Base-by-base conservation (phyloP, 2,888 invertebrate species). In the Ennomos fuscantarius region DNA sequence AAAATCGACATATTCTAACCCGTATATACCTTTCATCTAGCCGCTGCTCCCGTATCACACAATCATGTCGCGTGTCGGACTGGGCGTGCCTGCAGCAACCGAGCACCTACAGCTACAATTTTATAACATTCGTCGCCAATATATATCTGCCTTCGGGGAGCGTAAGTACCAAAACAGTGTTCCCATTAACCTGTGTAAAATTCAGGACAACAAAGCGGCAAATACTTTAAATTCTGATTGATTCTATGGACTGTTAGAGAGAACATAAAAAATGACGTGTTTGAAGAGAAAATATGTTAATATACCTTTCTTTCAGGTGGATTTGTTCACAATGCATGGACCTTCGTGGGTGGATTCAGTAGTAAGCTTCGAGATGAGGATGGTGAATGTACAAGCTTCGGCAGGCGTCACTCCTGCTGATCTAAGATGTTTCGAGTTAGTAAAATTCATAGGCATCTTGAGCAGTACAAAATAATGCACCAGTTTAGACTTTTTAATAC, bases 311-410 rank as follows among this genome's bases (percentile, higher is more conserved):
- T 40, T 51, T 0, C 69, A 92, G 92, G 92, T 92, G 62, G 96
- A 97, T 51, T 92, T 99, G 13, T 99, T 99, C 84, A 97, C 97
- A 33, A 96, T 99, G 94, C 94, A 96, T 61, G 98, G 98, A 0
- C 97, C 97, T 0, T 88, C 93, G 42, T 95, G 95, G 93, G 91
- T 93, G 10, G 94, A 95, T 49, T 95, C 97, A 3, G 92, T 93
- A 36, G 95, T 97, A 32, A 95, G 95, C 66, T 99, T 98, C 84
- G 94, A 95, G 66, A 93, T 98, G 84, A 94, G 95, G 37, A 90
- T 98, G 67, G 84, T 93, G 1, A 93, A 92, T 67, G 96, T 93
- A 50, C 93, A 92, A 57, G 95, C 96, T 2, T 94, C 95, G 0
- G 86, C 89, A 0, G 93, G 94, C 15, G 82, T 93, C 58, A 76